These are phyloP conservation scores for Murina feae DNA, from an alignment of 2,113 vertebrate species.

Conservation along the genomic window DNA sequence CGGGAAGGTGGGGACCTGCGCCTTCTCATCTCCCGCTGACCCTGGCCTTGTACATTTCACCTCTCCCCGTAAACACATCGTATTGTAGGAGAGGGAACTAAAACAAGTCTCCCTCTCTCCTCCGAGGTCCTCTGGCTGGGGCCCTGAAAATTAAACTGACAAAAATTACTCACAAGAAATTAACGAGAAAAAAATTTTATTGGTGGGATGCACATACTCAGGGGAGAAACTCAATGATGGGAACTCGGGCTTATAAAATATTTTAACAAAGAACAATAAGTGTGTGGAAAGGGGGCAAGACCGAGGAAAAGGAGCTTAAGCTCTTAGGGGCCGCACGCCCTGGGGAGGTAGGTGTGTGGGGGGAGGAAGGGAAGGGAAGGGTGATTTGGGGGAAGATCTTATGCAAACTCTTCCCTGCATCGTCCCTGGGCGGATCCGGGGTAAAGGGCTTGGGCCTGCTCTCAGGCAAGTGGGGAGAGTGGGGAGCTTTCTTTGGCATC, in stretches of 20 bases:
- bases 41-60: neutral
- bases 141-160: neutral
- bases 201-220: rapidly evolving
- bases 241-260: neutral
- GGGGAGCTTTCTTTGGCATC: too few species aligned
- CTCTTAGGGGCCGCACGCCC: neutral
- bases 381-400: neutral
- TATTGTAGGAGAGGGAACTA: too few species aligned
- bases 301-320: neutral
- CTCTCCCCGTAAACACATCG: neutral
- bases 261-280: neutral
- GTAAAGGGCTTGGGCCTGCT: neutral
- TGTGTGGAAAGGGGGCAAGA: neutral
- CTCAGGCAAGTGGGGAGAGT: neutral
- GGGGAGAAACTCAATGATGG: neutral
- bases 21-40: neutral
- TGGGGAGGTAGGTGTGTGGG: neutral
- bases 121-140: neutral
- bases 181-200: neutral
- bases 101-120: neutral
- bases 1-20: neutral
- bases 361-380: rapidly evolving
- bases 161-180: neutral
- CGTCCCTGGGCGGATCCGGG: neutral
- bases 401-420: rapidly evolving